A percentile compares a stretch with the other conserved stretches of the same genome.
These are phyloP conservation scores for Ibycter americanus DNA, from an alignment of 2,797 vertebrate genomes.

Conservation along the genomic window DNA sequence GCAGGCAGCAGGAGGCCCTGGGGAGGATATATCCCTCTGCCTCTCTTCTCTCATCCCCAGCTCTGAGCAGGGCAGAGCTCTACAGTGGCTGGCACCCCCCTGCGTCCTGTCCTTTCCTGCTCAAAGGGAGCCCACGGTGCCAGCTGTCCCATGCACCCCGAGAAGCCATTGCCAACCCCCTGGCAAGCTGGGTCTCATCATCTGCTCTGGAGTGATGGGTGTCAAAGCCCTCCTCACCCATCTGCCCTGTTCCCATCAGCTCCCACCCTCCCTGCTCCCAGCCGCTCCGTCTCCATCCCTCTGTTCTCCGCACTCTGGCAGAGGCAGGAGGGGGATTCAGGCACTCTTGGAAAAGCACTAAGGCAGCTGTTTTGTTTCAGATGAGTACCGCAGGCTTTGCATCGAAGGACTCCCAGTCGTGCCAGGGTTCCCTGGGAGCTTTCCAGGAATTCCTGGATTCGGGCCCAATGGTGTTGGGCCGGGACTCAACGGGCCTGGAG, in stretches of 20 bases:
- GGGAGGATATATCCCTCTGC: neutral
- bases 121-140: neutral
- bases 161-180: neutral
- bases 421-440: constrained; percentile 64
- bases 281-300: neutral
- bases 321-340: neutral
- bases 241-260: neutral
- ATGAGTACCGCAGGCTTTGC: constrained; percentile 88
- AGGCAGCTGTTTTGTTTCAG: constrained; percentile 67
- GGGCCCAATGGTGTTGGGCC: constrained; percentile 58
- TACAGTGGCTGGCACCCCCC: neutral
- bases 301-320: neutral
- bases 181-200: neutral
- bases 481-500: constrained; percentile 44
- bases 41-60: neutral
- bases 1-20: neutral
- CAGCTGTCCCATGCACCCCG: fast-evolving
- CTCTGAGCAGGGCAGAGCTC: neutral
- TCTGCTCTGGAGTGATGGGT: neutral
- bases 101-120: neutral
- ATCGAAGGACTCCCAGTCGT: constrained; percentile 80
- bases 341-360: neutral
- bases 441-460: constrained; percentile 58
- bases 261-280: neutral
- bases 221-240: neutral